Conservation (phyloP, 2,113 vertebrate species). For the Boleophthalmus pectinirostris region DNA sequence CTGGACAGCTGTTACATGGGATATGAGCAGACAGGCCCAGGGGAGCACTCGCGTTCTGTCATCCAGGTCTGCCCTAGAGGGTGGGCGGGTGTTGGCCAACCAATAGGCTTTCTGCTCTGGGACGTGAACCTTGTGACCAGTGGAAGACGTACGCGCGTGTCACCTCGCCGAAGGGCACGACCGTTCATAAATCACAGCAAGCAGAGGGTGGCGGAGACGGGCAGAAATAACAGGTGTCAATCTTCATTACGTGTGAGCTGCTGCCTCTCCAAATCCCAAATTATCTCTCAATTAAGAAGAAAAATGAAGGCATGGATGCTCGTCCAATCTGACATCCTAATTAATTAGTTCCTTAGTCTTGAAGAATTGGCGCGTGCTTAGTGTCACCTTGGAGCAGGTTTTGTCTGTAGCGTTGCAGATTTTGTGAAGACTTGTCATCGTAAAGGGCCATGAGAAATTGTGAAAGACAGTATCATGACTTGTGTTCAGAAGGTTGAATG, state of each 20-base stretch:
- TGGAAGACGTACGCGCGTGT: slow-evolving; percentile 29
- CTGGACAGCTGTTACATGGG: slow-evolving; percentile 56
- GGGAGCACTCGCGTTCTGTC: slow-evolving; percentile 37
- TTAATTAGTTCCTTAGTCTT: slow-evolving; percentile 72
- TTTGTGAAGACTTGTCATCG: slow-evolving; percentile 23
- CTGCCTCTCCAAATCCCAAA: slow-evolving; percentile 71
- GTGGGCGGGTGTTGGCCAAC: slow-evolving; percentile 33
- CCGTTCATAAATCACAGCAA: slow-evolving; percentile 49
- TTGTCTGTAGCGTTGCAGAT: slow-evolving; percentile 50
- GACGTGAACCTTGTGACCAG: slow-evolving; percentile 46
- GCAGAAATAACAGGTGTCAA: slow-evolving; percentile 71
- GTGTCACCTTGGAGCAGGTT: slow-evolving; percentile 70
- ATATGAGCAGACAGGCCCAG: slow-evolving; percentile 48
- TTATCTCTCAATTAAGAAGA: slow-evolving; percentile 76
- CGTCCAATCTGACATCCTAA: slow-evolving; percentile 72
- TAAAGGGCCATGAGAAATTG: slow-evolving; percentile 3
- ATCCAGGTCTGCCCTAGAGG: slow-evolving; percentile 46
- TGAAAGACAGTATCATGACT: neutral
- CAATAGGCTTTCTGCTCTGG: slow-evolving; percentile 29
- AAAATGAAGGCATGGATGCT: slow-evolving; percentile 70
- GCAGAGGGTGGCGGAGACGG: slow-evolving; percentile 43
- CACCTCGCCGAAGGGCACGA: slow-evolving; percentile 56
- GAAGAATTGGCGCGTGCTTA: slow-evolving; percentile 68
- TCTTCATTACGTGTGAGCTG: slow-evolving; percentile 75
- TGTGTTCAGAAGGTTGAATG: neutral